Conservation (phyloP, 2,113 vertebrate genomes). For the Otus sunia region DNA sequence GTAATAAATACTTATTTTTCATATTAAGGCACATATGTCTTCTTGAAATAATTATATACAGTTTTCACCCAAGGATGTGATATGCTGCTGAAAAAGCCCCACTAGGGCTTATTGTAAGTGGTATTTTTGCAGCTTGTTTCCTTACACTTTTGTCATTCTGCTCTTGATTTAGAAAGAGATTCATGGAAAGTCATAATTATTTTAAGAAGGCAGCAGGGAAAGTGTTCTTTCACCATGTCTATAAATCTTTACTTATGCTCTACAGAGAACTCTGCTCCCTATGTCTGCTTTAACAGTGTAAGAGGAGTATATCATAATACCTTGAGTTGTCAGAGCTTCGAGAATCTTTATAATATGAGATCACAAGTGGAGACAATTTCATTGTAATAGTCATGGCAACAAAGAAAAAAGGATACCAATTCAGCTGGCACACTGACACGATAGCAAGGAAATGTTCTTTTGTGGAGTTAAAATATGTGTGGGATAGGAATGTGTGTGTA, state of each 20-base stretch:
- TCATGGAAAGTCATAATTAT: conserved; percentile 81
- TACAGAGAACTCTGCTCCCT: conserved; percentile 70
- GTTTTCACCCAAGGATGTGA: conserved; percentile 8
- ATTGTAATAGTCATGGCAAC: conserved; percentile 41
- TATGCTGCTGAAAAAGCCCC: conserved; percentile 16
- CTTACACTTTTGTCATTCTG: conserved; percentile 72
- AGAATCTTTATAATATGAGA: conserved; percentile 57
- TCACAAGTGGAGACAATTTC: conserved; percentile 63
- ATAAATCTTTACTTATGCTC: conserved; percentile 78
- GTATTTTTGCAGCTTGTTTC: conserved; percentile 65
- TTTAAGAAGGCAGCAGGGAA: conserved; percentile 74
- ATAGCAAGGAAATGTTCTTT: background rate
- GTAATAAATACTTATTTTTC: conserved; percentile 45
- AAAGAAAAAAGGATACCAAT: conserved; percentile 39
- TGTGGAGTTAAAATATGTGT: background rate
- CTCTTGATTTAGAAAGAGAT: conserved; percentile 79
- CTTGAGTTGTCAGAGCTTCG: conserved; percentile 54
- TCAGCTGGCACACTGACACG: conserved; percentile 8
- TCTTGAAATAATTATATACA: conserved; percentile 53
- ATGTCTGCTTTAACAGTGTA: conserved; percentile 40
- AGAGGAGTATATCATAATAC: conserved; percentile 69
- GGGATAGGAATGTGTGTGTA: background rate
- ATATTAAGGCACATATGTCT: background rate
- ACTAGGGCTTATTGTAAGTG: conserved; percentile 51
- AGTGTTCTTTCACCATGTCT: conserved; percentile 73